phyloP scores from a whole-genome alignment of 1,140 invertebrate species.

The Pachypsylla venusta region DNA sequence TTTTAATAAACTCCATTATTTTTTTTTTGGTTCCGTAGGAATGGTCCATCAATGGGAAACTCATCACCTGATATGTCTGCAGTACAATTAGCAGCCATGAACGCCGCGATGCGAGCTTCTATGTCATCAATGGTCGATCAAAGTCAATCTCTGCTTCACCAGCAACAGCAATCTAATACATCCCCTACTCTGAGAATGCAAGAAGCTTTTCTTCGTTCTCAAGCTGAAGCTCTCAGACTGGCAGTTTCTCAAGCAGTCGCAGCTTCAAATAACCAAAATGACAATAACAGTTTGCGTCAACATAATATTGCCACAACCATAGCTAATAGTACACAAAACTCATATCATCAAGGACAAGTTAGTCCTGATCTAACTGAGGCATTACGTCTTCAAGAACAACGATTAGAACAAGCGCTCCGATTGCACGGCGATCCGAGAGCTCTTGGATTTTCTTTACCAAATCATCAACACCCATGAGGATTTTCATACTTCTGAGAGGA shows the following conservation, averaged over 20 bases:
- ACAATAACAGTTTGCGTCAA: constrained; percentile 22
- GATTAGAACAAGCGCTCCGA: constrained; percentile 62
- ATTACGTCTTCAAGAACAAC: constrained; percentile 58
- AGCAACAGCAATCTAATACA: constrained; percentile 29
- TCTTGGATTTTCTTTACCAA: constrained; percentile 41
- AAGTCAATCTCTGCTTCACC: constrained; percentile 29
- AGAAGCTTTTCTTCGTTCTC: constrained; percentile 61
- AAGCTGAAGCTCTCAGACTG: constrained; percentile 63
- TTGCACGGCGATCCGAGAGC: constrained; percentile 51
- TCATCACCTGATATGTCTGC: constrained; percentile 19
- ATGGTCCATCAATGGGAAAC: neutral
- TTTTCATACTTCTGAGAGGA: constrained; percentile 9
- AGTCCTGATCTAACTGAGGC: constrained; percentile 49
- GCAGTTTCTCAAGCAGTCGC: constrained; percentile 48
- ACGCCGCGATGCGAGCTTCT: constrained; percentile 33
- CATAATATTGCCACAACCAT: constrained; percentile 26
- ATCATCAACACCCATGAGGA: constrained; percentile 24
- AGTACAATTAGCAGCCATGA: constrained; percentile 28
- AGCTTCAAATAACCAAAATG: constrained; percentile 27
- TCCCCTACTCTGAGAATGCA: constrained; percentile 57
- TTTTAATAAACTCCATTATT: too few relatives aligned
- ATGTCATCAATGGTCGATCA: constrained; percentile 31
- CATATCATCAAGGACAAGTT: constrained; percentile 31
- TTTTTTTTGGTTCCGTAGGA: neutral
- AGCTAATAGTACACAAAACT: constrained; percentile 29